Evolutionary conservation across 2,797 vertebrate genomes (phyloP), one percentile per base, ranked within the genome.

Genomic region (Bradypus variegatus): DNA sequence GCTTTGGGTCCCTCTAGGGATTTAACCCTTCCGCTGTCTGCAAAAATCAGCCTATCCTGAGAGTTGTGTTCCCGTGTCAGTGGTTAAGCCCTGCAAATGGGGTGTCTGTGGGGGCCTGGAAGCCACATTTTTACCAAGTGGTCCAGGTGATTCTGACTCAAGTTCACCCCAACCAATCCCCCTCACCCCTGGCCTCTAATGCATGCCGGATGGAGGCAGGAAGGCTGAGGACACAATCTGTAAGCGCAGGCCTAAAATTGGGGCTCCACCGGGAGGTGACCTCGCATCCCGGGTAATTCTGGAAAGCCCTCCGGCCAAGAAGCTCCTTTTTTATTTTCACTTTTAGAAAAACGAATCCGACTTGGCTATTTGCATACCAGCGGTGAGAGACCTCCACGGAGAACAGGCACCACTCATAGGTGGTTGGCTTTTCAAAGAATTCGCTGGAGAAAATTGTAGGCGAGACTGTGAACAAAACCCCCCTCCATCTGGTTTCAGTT

Each of bases 401-500:
- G 94, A 70, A 77, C 5, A 70, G 76, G 58, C 90, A 91, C 50
- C 29, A 18, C 82, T 94, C 92, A 90, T 81, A 95, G 95, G 91
- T 94, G 91, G 95, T 75, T 95, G 88, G 93, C 72, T 95, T 94
- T 94, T 95, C 93, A 93, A 91, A 88, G 95, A 95, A 96, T 94
- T 94, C 36, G 29, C 91, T 94, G 86, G 83, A 95, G 94, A 95
- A 95, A 94, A 95, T 88, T 93, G 90, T 93, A 96, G 92, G 92
- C 93, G 86, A 92, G 91, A 55, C 92, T 90, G 86, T 92, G 95
- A 94, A 93, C 93, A 95, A 93, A 94, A 58, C 86, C 64, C 72
- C 82, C 64, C 67, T 93, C 95, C 96, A 96, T 96, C 96, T 96
- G 96, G 94, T 96, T 96, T 96, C 77, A 94, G 95, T 96, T 96